These are phyloP conservation scores for Conger conger DNA, from an alignment of 2,113 vertebrate species.

Conservation along the genomic window DNA sequence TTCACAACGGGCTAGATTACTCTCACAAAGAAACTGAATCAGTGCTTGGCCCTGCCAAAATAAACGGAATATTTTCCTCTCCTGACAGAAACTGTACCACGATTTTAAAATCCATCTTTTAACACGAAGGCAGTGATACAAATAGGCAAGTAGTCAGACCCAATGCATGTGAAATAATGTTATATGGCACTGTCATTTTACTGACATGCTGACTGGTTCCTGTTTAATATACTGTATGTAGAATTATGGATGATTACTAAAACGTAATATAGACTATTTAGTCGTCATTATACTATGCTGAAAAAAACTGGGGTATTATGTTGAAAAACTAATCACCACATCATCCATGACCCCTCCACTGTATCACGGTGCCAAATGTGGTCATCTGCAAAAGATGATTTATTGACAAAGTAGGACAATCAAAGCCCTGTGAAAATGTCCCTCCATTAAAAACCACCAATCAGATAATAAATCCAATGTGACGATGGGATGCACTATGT, in stretches of 20 bases:
- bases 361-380: neutral
- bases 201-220: neutral
- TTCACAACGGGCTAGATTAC: neutral
- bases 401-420: too few relatives aligned
- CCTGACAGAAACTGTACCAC: neutral
- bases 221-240: neutral
- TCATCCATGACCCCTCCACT: neutral
- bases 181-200: neutral
- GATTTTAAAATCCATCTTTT: neutral
- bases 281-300: neutral
- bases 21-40: neutral
- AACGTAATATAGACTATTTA: too few relatives aligned
- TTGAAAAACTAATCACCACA: neutral
- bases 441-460: neutral
- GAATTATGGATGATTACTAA: neutral
- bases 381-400: neutral
- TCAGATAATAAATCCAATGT: neutral
- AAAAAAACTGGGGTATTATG: neutral
- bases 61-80: neutral
- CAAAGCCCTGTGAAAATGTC: neutral
- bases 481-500: neutral
- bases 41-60: conserved; percentile 4
- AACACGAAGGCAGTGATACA: neutral
- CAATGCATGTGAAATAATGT: neutral
- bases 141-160: neutral